Conservation (phyloP, 2,797 vertebrate genomes). For the Tamandua tetradactyla region DNA sequence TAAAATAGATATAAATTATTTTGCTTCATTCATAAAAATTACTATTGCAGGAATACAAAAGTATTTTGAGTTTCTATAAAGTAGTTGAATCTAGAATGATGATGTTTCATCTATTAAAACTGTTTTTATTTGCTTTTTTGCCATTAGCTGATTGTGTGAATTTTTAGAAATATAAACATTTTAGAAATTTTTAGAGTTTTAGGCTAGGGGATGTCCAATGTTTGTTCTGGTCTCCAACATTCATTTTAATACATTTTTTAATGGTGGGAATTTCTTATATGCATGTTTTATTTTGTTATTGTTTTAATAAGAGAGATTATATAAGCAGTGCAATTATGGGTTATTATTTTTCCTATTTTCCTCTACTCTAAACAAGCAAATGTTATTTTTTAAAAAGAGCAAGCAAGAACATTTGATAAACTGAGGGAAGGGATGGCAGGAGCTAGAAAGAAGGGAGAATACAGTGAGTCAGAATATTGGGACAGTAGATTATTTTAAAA, state of each 20-base stretch:
- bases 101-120: neutral
- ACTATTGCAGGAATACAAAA: conserved; percentile 6
- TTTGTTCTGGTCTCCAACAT: conserved; percentile 44
- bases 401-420: neutral
- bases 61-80: conserved; percentile 22
- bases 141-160: neutral
- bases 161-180: conserved; percentile 64
- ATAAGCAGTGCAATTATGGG: neutral
- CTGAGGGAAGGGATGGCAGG: neutral
- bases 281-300: conserved; percentile 35
- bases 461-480: neutral
- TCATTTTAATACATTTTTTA: conserved; percentile 39
- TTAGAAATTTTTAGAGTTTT: neutral
- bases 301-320: conserved; percentile 18
- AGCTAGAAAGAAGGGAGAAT: neutral
- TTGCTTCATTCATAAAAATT: neutral
- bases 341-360: neutral
- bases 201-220: neutral
- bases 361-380: neutral
- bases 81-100: neutral
- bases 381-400: neutral
- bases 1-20: neutral
- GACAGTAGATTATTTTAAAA: neutral
- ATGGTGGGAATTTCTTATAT: conserved; percentile 19
- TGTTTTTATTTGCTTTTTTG: neutral